Conservation (phyloP, 2,888 invertebrate species). For the Andrena flavipes region DNA sequence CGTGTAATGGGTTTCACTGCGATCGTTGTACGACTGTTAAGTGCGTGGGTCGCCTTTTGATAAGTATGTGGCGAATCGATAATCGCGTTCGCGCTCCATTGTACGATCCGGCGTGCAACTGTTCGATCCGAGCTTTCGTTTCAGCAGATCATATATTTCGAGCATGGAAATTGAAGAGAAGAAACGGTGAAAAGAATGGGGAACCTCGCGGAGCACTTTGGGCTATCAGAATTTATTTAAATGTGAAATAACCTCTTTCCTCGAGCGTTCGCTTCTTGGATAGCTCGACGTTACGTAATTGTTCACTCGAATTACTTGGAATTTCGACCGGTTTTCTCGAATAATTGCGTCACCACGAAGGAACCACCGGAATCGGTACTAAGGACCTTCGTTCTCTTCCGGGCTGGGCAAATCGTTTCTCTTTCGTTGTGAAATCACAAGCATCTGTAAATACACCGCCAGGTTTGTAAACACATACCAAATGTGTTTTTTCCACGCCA, state of each 20-base stretch:
- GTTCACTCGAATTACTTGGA: neutral
- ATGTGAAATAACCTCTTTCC: too few species aligned
- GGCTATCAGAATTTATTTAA: too few species aligned
- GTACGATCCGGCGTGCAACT: slow-evolving; percentile 26
- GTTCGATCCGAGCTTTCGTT: neutral
- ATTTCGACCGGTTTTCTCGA: neutral
- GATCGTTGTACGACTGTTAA: slow-evolving; percentile 31
- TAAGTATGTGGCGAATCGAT: slow-evolving; percentile 63
- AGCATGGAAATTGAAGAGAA: neutral
- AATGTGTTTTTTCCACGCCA: slow-evolving; percentile 6
- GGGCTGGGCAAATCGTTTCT: slow-evolving; percentile 16
- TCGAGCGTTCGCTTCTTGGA: too few species aligned
- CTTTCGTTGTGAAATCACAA: slow-evolving; percentile 17
- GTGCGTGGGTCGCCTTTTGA: slow-evolving; percentile 52
- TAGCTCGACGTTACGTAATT: too few species aligned
- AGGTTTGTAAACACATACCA: neutral
- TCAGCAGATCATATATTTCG: neutral
- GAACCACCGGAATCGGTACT: neutral
- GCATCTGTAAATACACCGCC: neutral
- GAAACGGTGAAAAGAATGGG: too few species aligned
- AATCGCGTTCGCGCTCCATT: slow-evolving; percentile 49
- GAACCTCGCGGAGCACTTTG: too few species aligned
- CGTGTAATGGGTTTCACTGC: slow-evolving; percentile 50
- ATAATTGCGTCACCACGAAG: neutral
- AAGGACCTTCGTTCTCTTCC: slow-evolving; percentile 11